Base-by-base conservation (phyloP, 2,888 invertebrate genomes). In the Pseudoips prasinana region DNA sequence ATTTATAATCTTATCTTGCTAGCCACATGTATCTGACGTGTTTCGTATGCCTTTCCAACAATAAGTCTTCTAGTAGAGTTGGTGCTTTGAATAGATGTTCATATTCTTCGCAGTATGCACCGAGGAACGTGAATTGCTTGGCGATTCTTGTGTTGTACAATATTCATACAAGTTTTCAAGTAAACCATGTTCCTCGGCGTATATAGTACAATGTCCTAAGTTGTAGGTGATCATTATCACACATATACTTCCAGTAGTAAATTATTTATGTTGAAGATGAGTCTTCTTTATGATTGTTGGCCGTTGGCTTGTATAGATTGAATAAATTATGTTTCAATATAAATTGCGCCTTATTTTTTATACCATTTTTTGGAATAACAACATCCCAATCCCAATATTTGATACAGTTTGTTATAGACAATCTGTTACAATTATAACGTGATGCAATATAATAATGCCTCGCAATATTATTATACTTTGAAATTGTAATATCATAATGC, bases 231-330 rank as follows among this genome's bases (percentile, higher is more conserved):
- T 14, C 5, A n/a, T 22, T 9, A 10, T 23, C 3, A 23, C n/a
- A n/a, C n/a, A 23, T 23, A 23, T 23, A 23, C 23, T 23, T 10
- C 1, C 7, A 45, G 22, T 46, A 42, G 37, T 9, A 7, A 29
- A 28, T 28, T 18, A 28, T 31, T 36, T 38, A 39, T 33, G 39
- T 34, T 32, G 17, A 27, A 32, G 26, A 24, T 39, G n/a, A n/a
- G n/a, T n/a, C n/a, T n/a, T 38, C 27, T 41, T 19, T 43, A 34
- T 42, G 33, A 45, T 37, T 50, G 50, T 56, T 61, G 46, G 53
- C 42, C 48, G 61, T 60, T 62, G 55, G 56, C 58, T 58, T 62
- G 52, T 52, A 58, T 56, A 58, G 50, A 43, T 33, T 29, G 20
- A 58, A 53, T 54, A 45, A 51, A 51, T 11, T 36, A 47, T 41